Base-by-base conservation (phyloP, 2,888 invertebrate genomes). In the Unio pictorum region DNA sequence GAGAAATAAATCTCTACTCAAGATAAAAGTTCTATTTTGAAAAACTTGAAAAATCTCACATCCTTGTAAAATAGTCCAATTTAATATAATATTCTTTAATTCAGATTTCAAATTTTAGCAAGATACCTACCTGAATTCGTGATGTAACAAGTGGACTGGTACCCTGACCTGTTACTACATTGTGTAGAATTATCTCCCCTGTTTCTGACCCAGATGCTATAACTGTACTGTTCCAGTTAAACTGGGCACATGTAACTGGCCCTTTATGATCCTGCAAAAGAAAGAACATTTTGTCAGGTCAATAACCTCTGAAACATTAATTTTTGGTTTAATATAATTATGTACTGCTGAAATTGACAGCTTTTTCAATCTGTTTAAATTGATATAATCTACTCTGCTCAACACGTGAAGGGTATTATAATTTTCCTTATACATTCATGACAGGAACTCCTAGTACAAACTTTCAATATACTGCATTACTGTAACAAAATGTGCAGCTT, bases 131-230 rank as follows among this genome's bases (percentile, higher is more conserved):
- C 81, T 85, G 84, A 28, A 75, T 73, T 68, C 81, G 81, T 6
- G 85, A 82, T 23, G 85, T 77, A 55, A 79, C 64, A 66, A 88
- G 76, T 6, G 89, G 88, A 62, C 82, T 79, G 72, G 83, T 84
- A 34, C 83, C 84, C 62, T 86, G 83, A n/a, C 86, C 85, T 30
- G 88, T 88, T 26, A 86, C 81, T n/a, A 87, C 83, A 81, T 89
- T 90, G 79, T 86, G 85, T 62, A 90, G 69, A 54, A 89, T 84
- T 64, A 90, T 87, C 73, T 89, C 87, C 61, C 90, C 90, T 65
- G 82, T 80, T 54, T 87, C 84, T 5, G 86, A 86, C 0, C 88
- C 89, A 6, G 88, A 86, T 1, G 89, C 89, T 57, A 90, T 85
- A 62, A 86, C 82, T 0, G 86, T 83, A 71, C 88, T 88, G 68